A percentile compares a stretch with the other conserved stretches of the same genome.
Conservation (phyloP, 2,888 invertebrate genomes). For the Leuctra nigra region DNA sequence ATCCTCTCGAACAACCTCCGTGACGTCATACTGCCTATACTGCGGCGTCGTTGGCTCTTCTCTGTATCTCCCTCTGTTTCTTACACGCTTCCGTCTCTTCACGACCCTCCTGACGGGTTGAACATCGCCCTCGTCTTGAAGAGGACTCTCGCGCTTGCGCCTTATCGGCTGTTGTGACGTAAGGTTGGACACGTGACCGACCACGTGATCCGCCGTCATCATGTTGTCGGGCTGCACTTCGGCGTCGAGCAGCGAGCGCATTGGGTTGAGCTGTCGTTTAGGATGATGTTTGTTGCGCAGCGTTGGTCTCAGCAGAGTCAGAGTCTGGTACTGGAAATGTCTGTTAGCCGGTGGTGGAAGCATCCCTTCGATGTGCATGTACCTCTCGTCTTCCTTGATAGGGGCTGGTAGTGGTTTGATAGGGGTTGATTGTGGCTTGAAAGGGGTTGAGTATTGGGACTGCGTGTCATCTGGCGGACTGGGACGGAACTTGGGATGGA, state of each 20-base stretch:
- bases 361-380: constrained; percentile 1
- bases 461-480: neutral
- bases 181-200: neutral
- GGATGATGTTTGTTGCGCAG: too few relatives aligned
- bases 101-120: neutral
- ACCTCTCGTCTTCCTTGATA: neutral
- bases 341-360: neutral
- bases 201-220: neutral
- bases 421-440: too few relatives aligned
- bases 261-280: too few relatives aligned
- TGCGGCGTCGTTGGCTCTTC: neutral
- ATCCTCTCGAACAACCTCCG: neutral
- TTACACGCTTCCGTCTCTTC: neutral
- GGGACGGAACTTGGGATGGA: neutral
- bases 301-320: constrained; percentile 5
- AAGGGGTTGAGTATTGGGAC: neutral
- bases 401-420: too few relatives aligned
- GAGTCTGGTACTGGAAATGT: constrained; percentile 9
- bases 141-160: too few relatives aligned
- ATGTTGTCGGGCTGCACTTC: neutral
- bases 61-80: neutral
- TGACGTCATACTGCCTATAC: neutral
- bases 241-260: neutral
- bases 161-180: neutral
- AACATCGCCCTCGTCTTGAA: neutral